These are phyloP conservation scores for Bovichtus variegatus DNA, from an alignment of 2,797 vertebrate genomes.

Conservation along the genomic window DNA sequence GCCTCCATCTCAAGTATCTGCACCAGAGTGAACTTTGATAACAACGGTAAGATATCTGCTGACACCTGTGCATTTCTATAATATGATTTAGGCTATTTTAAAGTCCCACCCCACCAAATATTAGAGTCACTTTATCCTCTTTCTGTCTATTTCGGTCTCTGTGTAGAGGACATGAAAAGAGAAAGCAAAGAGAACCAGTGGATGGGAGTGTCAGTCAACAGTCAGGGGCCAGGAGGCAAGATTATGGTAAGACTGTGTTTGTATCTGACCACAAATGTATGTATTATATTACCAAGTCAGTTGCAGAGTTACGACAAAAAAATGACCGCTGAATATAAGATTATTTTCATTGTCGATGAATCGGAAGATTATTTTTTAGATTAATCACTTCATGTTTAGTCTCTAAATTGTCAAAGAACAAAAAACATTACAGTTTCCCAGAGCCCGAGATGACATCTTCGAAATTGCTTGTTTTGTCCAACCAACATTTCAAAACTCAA, in stretches of 20 bases:
- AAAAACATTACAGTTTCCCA: too few species aligned
- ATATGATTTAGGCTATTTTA: neutral
- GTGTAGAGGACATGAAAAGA: constrained; percentile 78
- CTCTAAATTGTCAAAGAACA: too few species aligned
- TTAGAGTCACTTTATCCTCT: neutral
- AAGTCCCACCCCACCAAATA: fast-evolving
- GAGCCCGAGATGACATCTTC: too few species aligned
- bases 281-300: too few species aligned
- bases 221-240: constrained; percentile 97
- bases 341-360: neutral
- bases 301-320: neutral
- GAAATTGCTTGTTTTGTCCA: too few species aligned
- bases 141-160: constrained; percentile 13
- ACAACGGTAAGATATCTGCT: constrained; percentile 84
- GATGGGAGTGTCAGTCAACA: constrained; percentile 97
- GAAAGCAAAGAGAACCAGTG: constrained; percentile 98
- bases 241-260: constrained; percentile 90
- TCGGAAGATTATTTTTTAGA: neutral
- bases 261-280: neutral
- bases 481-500: too few species aligned
- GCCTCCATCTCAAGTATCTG: constrained; percentile 73
- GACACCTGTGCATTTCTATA: neutral
- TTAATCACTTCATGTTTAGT: too few species aligned
- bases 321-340: neutral
- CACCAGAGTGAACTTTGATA: constrained; percentile 89